Percentiles rank a stretch among this genome's conserved stretches.
Conservation (phyloP, 2,888 invertebrate species). For the Anorthoa munda region DNA sequence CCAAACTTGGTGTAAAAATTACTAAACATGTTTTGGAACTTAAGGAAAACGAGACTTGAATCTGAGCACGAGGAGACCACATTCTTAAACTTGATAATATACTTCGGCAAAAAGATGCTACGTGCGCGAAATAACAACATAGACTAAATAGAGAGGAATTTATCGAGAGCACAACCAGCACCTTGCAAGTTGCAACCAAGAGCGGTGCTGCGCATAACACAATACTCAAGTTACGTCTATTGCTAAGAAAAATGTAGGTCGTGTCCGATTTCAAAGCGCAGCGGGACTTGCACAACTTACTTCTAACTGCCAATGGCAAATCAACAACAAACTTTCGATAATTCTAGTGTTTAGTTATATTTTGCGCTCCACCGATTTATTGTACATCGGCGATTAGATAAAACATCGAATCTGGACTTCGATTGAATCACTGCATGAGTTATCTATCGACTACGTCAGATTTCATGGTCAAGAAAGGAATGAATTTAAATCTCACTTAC, state of each 20-base stretch:
- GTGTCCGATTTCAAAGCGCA: slow-evolving; percentile 85
- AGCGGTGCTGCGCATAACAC: slow-evolving; percentile 72
- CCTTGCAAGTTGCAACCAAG: slow-evolving; percentile 50
- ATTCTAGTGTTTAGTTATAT: slow-evolving; percentile 57
- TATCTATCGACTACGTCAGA: slow-evolving; percentile 62
- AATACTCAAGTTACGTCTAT: slow-evolving; percentile 82
- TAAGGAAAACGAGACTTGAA: slow-evolving; percentile 43
- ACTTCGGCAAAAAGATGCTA: slow-evolving; percentile 28
- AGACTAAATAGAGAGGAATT: slow-evolving; percentile 48
- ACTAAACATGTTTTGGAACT: slow-evolving; percentile 36
- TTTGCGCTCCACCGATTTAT: slow-evolving; percentile 32
- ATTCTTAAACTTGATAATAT: slow-evolving; percentile 43
- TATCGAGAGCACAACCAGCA: slow-evolving; percentile 40
- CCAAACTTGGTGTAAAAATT: slow-evolving; percentile 6
- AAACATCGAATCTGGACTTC: slow-evolving; percentile 62
- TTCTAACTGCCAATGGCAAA: slow-evolving; percentile 70
- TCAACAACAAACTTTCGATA: slow-evolving; percentile 70
- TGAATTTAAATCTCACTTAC: slow-evolving; percentile 54
- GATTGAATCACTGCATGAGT: slow-evolving; percentile 67
- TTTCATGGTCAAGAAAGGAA: slow-evolving; percentile 65
- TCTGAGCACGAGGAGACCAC: slow-evolving; percentile 5
- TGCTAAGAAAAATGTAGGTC: slow-evolving; percentile 86
- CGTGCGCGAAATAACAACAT: slow-evolving; percentile 35
- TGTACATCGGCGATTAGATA: slow-evolving; percentile 68
- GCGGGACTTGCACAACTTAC: slow-evolving; percentile 80